These are phyloP conservation scores for Lasioglossum oenotherae DNA, from an alignment of 2,888 invertebrate genomes.

Conservation along the genomic window DNA sequence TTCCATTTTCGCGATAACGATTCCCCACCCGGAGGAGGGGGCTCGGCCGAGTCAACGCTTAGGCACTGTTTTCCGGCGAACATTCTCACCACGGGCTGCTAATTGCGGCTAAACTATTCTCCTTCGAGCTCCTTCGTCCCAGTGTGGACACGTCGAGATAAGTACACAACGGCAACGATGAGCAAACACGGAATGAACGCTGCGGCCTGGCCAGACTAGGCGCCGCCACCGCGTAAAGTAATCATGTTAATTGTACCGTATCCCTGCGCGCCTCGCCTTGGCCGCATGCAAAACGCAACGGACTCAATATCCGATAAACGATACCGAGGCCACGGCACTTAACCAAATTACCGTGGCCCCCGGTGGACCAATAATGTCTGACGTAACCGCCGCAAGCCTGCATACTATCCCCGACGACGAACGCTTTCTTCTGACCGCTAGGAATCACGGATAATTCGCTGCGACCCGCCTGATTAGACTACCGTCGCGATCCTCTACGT, in stretches of 20 bases:
- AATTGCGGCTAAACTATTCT: conserved; percentile 56
- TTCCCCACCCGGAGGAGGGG: background rate
- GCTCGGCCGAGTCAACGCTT: background rate
- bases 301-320: conserved; percentile 52
- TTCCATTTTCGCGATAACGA: background rate
- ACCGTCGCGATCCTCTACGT: background rate
- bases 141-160: conserved; percentile 35
- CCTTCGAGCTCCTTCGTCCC: conserved; percentile 33
- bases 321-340: conserved; percentile 40
- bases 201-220: conserved; percentile 29
- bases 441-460: conserved; percentile 26
- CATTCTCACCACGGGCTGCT: conserved; percentile 47
- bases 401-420: background rate
- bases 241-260: conserved; percentile 58
- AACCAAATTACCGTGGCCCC: conserved; percentile 49
- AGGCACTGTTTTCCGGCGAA: conserved; percentile 10
- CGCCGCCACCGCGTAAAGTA: conserved; percentile 40
- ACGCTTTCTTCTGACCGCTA: conserved; percentile 30
- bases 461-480: background rate
- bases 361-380: conserved; percentile 41
- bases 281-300: conserved; percentile 31
- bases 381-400: conserved; percentile 16
- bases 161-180: conserved; percentile 52
- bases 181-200: conserved; percentile 54
- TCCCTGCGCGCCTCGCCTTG: conserved; percentile 21